Evolutionary conservation across 1,140 invertebrate species (phyloP).

Genomic region (Cyphomyrmex costatus): DNA sequence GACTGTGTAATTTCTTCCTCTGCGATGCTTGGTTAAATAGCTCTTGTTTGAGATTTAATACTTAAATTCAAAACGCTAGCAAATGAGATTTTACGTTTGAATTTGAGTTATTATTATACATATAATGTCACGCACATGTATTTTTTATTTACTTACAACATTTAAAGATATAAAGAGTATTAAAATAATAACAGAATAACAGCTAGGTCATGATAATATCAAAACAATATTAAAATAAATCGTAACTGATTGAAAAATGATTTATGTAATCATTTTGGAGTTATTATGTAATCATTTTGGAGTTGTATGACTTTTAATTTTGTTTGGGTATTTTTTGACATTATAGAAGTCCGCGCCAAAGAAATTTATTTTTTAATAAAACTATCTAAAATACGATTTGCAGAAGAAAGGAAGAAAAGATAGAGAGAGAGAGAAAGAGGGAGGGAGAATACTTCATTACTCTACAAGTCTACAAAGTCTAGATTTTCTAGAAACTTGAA

Average conservation of each 20-base stretch:
- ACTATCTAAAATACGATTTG: background rate
- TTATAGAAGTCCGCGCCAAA: background rate
- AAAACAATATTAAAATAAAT: no score
- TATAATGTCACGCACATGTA: background rate
- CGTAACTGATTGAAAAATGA: no score
- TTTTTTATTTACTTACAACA: background rate
- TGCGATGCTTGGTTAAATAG: background rate
- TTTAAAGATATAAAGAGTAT: background rate
- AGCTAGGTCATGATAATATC: no score
- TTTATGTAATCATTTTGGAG: no score
- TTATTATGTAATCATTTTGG: no score
- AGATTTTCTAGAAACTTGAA: slow-evolving; percentile 23
- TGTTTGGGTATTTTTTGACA: no score
- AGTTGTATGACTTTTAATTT: no score
- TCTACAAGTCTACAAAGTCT: background rate
- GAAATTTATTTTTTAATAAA: background rate
- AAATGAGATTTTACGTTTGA: background rate
- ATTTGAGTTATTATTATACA: background rate
- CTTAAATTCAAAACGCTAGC: background rate
- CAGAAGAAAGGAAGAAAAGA: background rate
- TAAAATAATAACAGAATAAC: no score
- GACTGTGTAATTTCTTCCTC: background rate
- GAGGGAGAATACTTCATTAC: background rate
- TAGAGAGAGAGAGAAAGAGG: no score
- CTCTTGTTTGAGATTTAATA: background rate